Evolutionary conservation across 2,888 invertebrate species (phyloP), one percentile per base, ranked within the genome.

Genomic region (Calliopum simillimum): DNA sequence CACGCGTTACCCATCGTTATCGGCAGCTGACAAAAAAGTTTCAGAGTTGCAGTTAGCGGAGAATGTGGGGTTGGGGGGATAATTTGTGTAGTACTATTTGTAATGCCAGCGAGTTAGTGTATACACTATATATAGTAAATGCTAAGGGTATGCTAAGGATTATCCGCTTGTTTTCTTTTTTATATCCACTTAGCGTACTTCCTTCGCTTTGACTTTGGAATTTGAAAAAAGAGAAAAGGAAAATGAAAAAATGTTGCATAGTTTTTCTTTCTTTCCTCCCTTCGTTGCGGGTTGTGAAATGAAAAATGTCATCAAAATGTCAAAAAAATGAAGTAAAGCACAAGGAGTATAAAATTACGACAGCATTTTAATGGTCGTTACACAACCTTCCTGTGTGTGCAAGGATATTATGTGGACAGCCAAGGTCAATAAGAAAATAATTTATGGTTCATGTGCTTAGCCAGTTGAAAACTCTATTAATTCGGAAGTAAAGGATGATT

Each of bases 101-200:
- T 53, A 23, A 23, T 53, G 11, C 19, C 3, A 14, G 21, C 4
- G n/a, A 16, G 14, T n/a, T 51, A 51, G 51, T 19, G 53, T 12
- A 4, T 13, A 4, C 13, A 23, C 11, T 23, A 19, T 19, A 19
- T 49, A 1, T 49, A 49, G 49, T 12, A 19, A n/a, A 19, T 62
- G 14, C 16, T 16, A 16, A n/a, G 47, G 63, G 44, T 49, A 16
- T n/a, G 63, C 49, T 8, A 21, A 46, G 33, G 63, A 65, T 65
- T 65, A 65, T 53, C 47, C 63, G 65, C 65, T 44, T 65, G 44
- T 55, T 43, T 65, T 55, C 55, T 21, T 44, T 21, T 44, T 55
- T 55, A 65, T 33, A 33, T 65, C 44, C 65, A 65, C 65, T 65
- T 65, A 65, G 53, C 44, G 65, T 65, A 3, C 61, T 61, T 46